Conservation (phyloP, 2,797 vertebrate species). For the Erithacus rubecula region DNA sequence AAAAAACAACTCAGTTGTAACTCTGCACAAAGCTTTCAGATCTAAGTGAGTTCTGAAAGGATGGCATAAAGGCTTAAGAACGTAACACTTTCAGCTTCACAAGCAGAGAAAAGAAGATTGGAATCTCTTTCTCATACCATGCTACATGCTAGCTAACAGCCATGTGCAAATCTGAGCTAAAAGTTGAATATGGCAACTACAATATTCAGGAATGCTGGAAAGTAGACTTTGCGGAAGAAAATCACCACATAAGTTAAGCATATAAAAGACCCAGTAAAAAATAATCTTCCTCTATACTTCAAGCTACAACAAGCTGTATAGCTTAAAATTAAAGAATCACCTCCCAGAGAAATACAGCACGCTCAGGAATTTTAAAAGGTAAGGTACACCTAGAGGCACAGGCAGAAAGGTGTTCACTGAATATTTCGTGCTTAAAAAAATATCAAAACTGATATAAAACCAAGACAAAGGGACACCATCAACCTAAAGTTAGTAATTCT, state of each 20-base stretch:
- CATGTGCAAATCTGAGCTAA: conserved; percentile 23
- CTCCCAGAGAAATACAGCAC: conserved; percentile 35
- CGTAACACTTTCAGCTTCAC: neutral
- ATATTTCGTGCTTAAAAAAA: neutral
- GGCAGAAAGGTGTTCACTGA: conserved; percentile 48
- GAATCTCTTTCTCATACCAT: conserved; percentile 35
- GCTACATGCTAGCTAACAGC: conserved; percentile 29
- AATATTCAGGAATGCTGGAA: conserved; percentile 29
- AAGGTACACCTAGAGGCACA: conserved; percentile 23
- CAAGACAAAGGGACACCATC: conserved; percentile 61
- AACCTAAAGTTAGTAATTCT: conserved; percentile 24
- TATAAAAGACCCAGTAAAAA: conserved; percentile 18
- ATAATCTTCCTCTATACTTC: conserved; percentile 31
- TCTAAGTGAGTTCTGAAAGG: conserved; percentile 37
- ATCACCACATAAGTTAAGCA: conserved; percentile 22
- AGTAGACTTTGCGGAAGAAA: conserved; percentile 43
- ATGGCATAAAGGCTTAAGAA: conserved; percentile 46
- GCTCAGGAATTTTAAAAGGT: neutral
- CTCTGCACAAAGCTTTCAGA: conserved; percentile 47
- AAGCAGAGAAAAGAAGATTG: conserved; percentile 37
- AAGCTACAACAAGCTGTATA: conserved; percentile 14
- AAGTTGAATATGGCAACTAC: conserved; percentile 18
- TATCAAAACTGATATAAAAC: conserved; percentile 9
- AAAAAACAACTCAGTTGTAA: neutral
- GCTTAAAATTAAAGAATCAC: neutral